Base-by-base conservation (phyloP, 2,888 invertebrate species). In the Caenorhabditis sp. region DNA sequence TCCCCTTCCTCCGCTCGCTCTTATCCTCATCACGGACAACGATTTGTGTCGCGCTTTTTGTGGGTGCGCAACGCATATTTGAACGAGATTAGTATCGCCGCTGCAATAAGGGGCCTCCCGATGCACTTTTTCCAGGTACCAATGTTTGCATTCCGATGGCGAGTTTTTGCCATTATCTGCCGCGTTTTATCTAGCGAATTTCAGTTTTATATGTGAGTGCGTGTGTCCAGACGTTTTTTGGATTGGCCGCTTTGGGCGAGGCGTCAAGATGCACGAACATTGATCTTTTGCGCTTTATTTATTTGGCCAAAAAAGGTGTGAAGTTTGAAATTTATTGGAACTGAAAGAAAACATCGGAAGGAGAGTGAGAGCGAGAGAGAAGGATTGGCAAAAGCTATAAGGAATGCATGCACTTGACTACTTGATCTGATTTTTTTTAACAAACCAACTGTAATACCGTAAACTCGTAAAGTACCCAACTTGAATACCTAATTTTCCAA, bases 101-200 rank as follows among this genome's bases (percentile, higher is more conserved):
- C 41, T n/a, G 11, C 39, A 8, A 41, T n/a, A 30, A 30, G 35
- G 13, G 13, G 50, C 27, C 26, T 11, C 26, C 48, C 39, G n/a
- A 24, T 22, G 26, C 66, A 48, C 55, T 55, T 62, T 50, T 48
- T 61, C 32, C 41, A 35, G 26, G 27, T 22, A 27, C 55, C 52
- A 75, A 68, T 68, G 75, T 75, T 75, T 62, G 68, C 75, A 75
- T 75, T 75, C 75, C 75, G 35, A 68, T 63, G 62, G 43, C 68
- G 45, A 32, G 27, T 66, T 74, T 62, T 68, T 68, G 58, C 30
- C 66, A 46, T 15, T 17, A 9, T 32, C 30, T 41, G n/a, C 7
- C 30, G 43, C 15, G 17, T 37, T 52, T 26, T 35, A 70, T 70
- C 70, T 70, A 70, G 8, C 22, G 41, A 32, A 37, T 70, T 70